Base-by-base conservation (phyloP, 2,113 vertebrate species). In the Ammospiza nelsoni region DNA sequence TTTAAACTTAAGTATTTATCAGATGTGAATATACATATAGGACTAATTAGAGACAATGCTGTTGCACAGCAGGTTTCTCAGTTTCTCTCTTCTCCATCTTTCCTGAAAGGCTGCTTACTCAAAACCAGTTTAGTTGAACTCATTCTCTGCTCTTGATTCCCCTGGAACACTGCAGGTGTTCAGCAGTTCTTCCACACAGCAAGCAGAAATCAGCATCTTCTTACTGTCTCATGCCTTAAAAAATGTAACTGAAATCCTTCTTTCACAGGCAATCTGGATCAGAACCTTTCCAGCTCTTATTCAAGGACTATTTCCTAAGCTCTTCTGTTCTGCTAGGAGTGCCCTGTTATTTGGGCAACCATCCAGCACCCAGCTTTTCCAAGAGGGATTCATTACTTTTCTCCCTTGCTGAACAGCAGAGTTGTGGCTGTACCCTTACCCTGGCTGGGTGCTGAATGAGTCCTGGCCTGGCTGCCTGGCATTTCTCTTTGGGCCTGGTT, bases 361-460 rank as follows among this genome's bases (percentile, higher is more conserved):
- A 51, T 7, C 7, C 61, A 71, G 6, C n/a, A 29, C 18, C n/a
- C 24, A 22, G 24, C 18, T 23, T 43, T 44, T 23, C 58, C 80
- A 62, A 9, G 12, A 9, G 12, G 19, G 31, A 29, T 54, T 27
- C 15, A 17, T 31, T 57, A 35, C 41, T 23, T 51, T 43, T 27
- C 19, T 48, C 18, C 46, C 22, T 37, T 61, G 31, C 44, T 69
- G 37, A 61, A 15, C 2, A 74, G 5, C 41, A 75, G 62, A 1
- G 1, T 6, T 75, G 4, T 28, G 51, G 9, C 18, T 27, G 1
- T 1, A 9, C 27, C 37, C 15, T 31, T 3, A 10, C 29, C 4
- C 54, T 83, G 62, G 20, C 46, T 44, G 44, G 29, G 7, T 33
- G n/a, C 48, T 0, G 9, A 43, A 8, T 1, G 5, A 58, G 14